These are phyloP conservation scores for Nansenia antarctica DNA, from an alignment of 2,113 vertebrate species.

Conservation along the genomic window DNA sequence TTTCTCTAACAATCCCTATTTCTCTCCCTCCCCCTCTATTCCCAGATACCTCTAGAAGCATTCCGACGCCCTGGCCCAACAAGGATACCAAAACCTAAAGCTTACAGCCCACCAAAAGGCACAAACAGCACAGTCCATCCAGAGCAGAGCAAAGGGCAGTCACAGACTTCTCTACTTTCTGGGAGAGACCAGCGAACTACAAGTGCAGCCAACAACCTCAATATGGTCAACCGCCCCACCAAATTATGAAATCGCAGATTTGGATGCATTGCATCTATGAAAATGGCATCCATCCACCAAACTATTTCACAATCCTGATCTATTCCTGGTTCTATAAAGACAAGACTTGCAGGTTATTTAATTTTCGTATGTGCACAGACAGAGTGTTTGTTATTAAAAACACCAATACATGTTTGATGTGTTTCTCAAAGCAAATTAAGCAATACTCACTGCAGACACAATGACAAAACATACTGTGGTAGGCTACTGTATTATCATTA, in stretches of 20 bases:
- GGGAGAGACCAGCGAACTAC: conserved; percentile 34
- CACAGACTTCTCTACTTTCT: not conserved
- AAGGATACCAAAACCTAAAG: conserved; percentile 87
- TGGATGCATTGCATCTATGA: conserved; percentile 9
- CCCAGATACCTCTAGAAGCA: conserved; percentile 83
- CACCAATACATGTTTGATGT: no score
- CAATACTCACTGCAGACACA: no score
- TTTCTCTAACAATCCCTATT: not conserved
- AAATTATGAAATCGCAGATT: not conserved
- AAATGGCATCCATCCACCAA: not conserved
- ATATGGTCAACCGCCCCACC: conserved; percentile 48
- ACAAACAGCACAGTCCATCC: conserved; percentile 45
- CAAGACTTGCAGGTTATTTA: not conserved
- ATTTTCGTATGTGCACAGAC: not conserved
- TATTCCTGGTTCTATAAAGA: not conserved
- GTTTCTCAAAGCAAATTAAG: no score
- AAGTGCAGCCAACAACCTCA: conserved; percentile 56
- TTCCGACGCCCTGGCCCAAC: conserved; percentile 80
- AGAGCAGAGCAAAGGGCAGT: conserved; percentile 38
- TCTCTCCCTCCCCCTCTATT: conserved; percentile 46
- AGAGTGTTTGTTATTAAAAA: no score
- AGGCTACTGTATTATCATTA: not conserved
- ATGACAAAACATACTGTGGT: not conserved
- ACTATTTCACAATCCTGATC: conserved; percentile 5
- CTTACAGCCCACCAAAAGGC: conserved; percentile 68